Evolutionary conservation across 2,888 invertebrate genomes (phyloP), one percentile per base, ranked within the genome.

Genomic region (Himalopsyche tibetana): DNA sequence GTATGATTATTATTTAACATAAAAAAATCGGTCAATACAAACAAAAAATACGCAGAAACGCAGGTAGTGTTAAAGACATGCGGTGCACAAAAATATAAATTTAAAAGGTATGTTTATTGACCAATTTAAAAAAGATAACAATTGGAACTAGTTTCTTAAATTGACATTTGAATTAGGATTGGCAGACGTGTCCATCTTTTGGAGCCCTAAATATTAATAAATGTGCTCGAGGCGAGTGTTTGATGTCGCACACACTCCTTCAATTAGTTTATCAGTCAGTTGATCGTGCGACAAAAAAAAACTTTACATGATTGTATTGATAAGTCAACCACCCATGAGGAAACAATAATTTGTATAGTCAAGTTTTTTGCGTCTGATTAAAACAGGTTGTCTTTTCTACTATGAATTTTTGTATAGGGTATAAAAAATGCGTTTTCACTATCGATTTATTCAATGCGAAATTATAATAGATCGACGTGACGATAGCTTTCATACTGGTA

Each of bases 351-450:
- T 8, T 63, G 19, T 63, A 4, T 19, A 63, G 19, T 63, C 19
- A 19, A 11, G 8, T 63, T 19, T 63, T 63, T 63, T 19, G n/a
- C 28, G 63, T 63, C 5, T 8, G 8, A n/a, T 63, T n/a, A 63
- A 63, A 63, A 63, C 63, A 63, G 63, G 63, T 63, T 28, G 63
- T 19, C 19, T 19, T 63, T 63, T 63, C 28, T 63, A 19, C 1
- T 63, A n/a, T n/a, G n/a, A 63, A 63, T 56, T 19, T n/a, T 56
- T 56, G 56, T 56, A 56, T 63, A 9, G 28, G 2, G 63, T 4
- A 63, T 2, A 63, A 63, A 63, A 63, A 63, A 63, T 63, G 28
- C 28, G 63, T 63, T 63, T 63, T 63, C 63, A 63, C 63, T 63
- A 28, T 63, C 28, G 63, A 63, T 63, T 9, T 15, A 28, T 63